Conservation (phyloP, 2,113 vertebrate species). For the Corythornis cristatus region DNA sequence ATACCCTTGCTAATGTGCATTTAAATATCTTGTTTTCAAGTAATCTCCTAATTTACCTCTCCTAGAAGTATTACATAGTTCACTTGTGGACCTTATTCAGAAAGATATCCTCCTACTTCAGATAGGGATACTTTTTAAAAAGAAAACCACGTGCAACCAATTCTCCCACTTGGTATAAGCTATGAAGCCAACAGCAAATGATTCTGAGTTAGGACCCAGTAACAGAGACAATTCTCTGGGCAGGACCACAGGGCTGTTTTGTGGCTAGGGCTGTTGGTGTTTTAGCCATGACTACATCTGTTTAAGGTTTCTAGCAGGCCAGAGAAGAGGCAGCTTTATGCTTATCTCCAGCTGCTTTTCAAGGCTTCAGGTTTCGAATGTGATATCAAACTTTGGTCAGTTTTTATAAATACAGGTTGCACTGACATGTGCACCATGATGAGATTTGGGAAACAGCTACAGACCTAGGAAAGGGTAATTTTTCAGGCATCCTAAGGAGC, state of each 20-base stretch:
- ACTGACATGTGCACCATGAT: accelerated
- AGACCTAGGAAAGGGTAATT: not conserved
- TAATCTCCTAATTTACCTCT: not conserved
- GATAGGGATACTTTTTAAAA: not conserved
- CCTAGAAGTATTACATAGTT: not conserved
- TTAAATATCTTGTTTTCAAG: slow-evolving; percentile 7
- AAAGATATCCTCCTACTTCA: not conserved
- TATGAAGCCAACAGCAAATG: not conserved
- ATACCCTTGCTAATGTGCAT: not conserved
- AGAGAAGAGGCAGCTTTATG: not conserved
- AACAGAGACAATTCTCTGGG: not conserved
- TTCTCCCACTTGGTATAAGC: not conserved
- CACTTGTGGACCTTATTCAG: not conserved
- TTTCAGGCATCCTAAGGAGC: not conserved
- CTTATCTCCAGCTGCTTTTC: not conserved
- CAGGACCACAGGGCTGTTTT: not conserved
- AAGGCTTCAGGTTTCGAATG: not conserved
- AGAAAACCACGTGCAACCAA: not conserved
- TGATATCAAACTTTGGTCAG: not conserved
- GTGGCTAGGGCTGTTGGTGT: not conserved
- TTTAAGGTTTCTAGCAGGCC: not conserved
- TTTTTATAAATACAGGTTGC: not conserved
- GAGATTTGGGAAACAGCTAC: not conserved
- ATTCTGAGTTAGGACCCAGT: not conserved
- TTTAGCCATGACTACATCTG: not conserved